These are phyloP conservation scores for Diadema setosum DNA, from an alignment of 35 echinoderm and acorn worm genomes.

Conservation along the genomic window DNA sequence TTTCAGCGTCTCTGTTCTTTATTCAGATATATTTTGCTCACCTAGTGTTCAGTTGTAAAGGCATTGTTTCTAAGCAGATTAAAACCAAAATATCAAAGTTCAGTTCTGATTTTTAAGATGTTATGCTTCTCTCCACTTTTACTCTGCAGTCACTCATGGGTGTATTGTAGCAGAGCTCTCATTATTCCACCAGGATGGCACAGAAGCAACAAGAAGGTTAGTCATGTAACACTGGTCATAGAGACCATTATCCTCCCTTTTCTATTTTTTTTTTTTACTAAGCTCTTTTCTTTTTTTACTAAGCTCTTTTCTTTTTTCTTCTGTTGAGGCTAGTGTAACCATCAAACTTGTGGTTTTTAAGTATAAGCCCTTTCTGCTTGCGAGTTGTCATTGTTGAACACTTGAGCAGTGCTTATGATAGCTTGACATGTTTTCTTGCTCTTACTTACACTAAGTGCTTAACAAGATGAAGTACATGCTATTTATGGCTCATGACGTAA, in stretches of 20 bases:
- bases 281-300: neutral
- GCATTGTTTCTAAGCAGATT: too few relatives aligned
- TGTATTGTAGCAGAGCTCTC: slow-evolving; percentile 92
- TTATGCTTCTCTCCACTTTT: neutral
- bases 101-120: too few relatives aligned
- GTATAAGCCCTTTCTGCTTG: neutral
- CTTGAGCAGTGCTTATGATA: neutral
- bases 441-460: too few relatives aligned
- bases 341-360: neutral
- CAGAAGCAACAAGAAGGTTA: slow-evolving; percentile 92
- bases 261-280: neutral
- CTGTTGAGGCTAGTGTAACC: neutral
- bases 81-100: too few relatives aligned
- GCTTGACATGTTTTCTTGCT: too few relatives aligned
- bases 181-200: slow-evolving; percentile 86
- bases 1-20: too few relatives aligned
- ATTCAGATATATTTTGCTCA: too few relatives aligned
- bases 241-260: too few relatives aligned
- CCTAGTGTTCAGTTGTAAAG: too few relatives aligned
- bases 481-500: too few relatives aligned
- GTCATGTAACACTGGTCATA: too few relatives aligned
- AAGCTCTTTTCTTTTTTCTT: neutral
- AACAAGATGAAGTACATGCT: too few relatives aligned
- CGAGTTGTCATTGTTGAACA: neutral
- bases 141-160: slow-evolving; percentile 88